Conservation (phyloP, 2,888 invertebrate genomes). For the Deilephila elpenor region DNA sequence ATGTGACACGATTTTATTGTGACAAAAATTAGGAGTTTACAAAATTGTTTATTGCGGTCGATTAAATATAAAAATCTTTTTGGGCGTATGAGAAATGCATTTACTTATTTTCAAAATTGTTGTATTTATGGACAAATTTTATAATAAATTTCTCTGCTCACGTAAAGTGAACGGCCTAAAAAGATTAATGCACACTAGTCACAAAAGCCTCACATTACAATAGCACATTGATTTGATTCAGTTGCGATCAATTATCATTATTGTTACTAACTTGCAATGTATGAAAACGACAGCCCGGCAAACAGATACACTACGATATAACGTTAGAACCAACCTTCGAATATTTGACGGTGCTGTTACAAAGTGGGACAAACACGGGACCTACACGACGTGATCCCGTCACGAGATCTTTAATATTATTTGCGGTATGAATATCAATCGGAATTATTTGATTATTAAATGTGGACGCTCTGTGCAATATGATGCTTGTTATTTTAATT, state of each 20-base stretch:
- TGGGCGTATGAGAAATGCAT: too few relatives aligned
- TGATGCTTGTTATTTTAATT: slow-evolving; percentile 80
- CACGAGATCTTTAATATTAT: slow-evolving; percentile 16
- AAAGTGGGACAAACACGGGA: slow-evolving; percentile 21
- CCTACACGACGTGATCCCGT: slow-evolving; percentile 12
- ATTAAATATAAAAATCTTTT: not conserved
- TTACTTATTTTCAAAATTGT: too few relatives aligned
- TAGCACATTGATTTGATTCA: not conserved
- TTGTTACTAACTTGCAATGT: slow-evolving; percentile 17
- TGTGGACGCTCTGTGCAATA: slow-evolving; percentile 82
- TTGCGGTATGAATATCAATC: slow-evolving; percentile 44
- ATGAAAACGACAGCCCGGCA: not conserved
- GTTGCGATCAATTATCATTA: not conserved
- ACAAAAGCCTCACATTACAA: not conserved
- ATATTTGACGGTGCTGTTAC: slow-evolving; percentile 19
- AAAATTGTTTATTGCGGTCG: not conserved
- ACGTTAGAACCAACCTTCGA: slow-evolving; percentile 2
- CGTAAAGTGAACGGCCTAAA: too few relatives aligned
- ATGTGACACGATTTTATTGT: not conserved
- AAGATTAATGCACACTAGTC: too few relatives aligned
- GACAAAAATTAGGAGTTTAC: not conserved
- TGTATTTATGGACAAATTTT: too few relatives aligned
- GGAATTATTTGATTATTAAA: slow-evolving; percentile 73
- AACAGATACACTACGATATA: slow-evolving; percentile 4
- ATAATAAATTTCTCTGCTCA: too few relatives aligned